Base-by-base conservation (phyloP, 2,797 vertebrate genomes). In the Eidolon dupreanum region DNA sequence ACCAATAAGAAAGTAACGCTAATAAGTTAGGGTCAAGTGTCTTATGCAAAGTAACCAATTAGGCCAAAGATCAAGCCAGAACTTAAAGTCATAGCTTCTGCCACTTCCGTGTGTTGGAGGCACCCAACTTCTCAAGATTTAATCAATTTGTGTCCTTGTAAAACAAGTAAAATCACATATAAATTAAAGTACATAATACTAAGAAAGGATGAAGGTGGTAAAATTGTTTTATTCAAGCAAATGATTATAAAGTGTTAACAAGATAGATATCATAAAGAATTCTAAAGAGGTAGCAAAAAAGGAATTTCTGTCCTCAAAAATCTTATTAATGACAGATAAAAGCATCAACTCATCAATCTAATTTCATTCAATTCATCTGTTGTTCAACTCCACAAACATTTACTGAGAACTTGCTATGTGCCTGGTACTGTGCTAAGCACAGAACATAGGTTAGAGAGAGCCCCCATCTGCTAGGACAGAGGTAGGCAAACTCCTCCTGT, bases 1-100 rank as follows among this genome's bases (percentile, higher is more conserved):
- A 49, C 15, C 49, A 49, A n/a, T 91, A 36, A 94, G 78, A 96
- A 95, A 93, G 93, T 28, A 86, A 65, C 63, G 73, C 24, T 43
- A 84, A 94, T 41, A 77, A 93, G 89, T 85, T 95, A 96, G 86
- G 82, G 86, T 95, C 70, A 89, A 86, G 68, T 55, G 11, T 83
- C 31, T 95, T 77, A 82, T 85, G 22, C 22, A 85, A 79, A 88
- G 77, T 36, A 96, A 90, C 33, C 17, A 68, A 68, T 86, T 86
- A 88, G 68, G 12, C 68, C 63, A 83, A 95, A 90, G 24, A 94
- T 78, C n/a, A 66, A 93, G 73, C 11, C 71, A 79, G 65, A 33
- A 93, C 63, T 91, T 95, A 43, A 93, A 93, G 93, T 89, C 82
- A 91, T 20, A 95, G 63, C 22, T 96, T 61, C 63, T 89, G n/a